Evolutionary conservation across 2,797 vertebrate species (phyloP).

Genomic region (Sternotherus odoratus): DNA sequence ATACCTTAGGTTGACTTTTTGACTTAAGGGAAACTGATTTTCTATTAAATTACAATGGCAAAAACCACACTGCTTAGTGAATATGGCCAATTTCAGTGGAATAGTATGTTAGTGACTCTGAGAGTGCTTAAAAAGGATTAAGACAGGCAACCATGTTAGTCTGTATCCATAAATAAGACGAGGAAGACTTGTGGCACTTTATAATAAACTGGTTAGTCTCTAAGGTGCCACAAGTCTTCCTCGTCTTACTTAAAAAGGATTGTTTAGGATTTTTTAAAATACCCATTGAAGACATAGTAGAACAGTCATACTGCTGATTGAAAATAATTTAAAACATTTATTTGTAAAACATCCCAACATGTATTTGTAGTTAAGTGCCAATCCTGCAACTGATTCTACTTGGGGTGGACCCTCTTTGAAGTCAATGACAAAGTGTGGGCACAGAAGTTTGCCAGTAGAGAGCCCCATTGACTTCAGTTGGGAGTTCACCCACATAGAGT

Average conservation of each 20-base stretch:
- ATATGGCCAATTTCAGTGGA: not conserved
- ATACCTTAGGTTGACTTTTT: not conserved
- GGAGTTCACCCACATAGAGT: not conserved
- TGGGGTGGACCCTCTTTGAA: not conserved
- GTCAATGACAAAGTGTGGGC: not conserved
- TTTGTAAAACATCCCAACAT: not conserved
- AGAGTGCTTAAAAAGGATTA: not conserved
- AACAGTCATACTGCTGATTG: not conserved
- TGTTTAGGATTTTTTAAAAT: not conserved
- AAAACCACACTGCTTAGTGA: not conserved
- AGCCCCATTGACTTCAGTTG: not conserved
- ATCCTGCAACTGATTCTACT: not conserved
- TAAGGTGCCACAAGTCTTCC: no score
- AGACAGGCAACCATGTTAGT: no score
- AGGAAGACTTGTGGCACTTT: no score
- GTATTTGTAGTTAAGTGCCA: not conserved
- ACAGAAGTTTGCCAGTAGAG: not conserved
- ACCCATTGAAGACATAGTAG: not conserved
- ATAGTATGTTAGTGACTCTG: not conserved
- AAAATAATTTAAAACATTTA: accelerated
- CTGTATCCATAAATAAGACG: no score
- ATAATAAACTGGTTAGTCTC: no score
- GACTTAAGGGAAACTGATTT: not conserved
- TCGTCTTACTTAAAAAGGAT: not conserved
- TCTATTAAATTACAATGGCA: not conserved